phyloP scores from a whole-genome alignment of 2,113 vertebrate species.

The Phylloscopus trochilus region DNA sequence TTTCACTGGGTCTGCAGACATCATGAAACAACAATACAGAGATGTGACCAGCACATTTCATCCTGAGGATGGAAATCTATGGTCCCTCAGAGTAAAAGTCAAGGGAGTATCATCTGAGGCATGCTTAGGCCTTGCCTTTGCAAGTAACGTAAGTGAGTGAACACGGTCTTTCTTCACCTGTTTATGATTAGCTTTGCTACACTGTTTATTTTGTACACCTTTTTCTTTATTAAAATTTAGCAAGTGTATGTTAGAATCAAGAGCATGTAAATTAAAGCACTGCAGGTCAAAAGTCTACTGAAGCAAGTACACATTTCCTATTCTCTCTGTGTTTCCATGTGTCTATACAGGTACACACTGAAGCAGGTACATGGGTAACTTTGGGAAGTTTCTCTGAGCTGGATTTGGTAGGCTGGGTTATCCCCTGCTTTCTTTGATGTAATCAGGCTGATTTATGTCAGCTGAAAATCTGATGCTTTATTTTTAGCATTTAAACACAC shows the following conservation, averaged over 20 bases:
- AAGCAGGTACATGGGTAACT: not conserved
- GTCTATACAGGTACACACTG: too few relatives aligned
- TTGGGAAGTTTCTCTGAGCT: not conserved
- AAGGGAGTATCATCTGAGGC: not conserved
- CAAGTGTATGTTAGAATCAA: not conserved
- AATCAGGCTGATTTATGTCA: not conserved
- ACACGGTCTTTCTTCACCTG: not conserved
- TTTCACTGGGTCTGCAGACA: not conserved
- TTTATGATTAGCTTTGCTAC: not conserved
- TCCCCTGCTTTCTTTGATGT: not conserved
- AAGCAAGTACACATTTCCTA: not conserved
- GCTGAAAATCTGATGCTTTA: not conserved
- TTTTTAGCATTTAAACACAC: not conserved
- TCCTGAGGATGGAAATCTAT: not conserved
- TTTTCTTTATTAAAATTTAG: not conserved
- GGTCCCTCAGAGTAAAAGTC: not conserved
- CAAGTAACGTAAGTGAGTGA: not conserved
- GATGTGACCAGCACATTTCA: not conserved
- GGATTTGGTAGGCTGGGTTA: not conserved
- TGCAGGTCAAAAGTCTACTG: not conserved
- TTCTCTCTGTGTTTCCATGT: not conserved
- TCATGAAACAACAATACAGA: not conserved
- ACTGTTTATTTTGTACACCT: not conserved
- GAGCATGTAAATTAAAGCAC: not conserved
- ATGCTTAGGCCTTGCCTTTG: not conserved